Base-by-base conservation (phyloP, 2,797 vertebrate genomes). In the Champsocephalus gunnari region DNA sequence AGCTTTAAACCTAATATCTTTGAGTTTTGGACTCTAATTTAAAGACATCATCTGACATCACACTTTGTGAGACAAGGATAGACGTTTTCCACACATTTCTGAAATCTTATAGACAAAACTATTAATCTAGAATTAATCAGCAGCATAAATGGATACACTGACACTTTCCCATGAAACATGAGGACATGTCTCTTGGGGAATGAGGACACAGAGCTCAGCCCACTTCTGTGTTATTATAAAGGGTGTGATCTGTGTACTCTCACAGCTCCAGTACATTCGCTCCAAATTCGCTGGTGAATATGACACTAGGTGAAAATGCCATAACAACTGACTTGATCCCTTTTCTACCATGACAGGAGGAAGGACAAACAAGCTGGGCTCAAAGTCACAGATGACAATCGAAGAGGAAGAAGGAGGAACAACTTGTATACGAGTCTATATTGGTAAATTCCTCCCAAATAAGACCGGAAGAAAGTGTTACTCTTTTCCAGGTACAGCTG, bases 211-310 rank as follows among this genome's bases (percentile, higher is more conserved):
- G 19, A 71, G 69, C 58, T 63, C 62, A 51, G 71, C 73, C 75
- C 77, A 53, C 60, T 66, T 76, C 71, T 70, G 61, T 88, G 84
- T 90, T 89, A 70, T 82, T 82, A 32, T 74, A 72, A 50, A 84
- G 82, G 86, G 86, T 71, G 87, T 79, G 77, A 84, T 73, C 48
- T 32, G 38, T 75, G 80, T 19, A 24, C 44, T 59, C 58, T 38
- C 3, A 1, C 9, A 14, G 58, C 55, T 67, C 4, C 17, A 41
- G 32, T 53, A 2, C 55, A 49, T 58, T 45, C 48, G 19, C 57
- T 55, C 45, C 28, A 9, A 44, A 60, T 51, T 28, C 5, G 21
- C 34, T 21, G 34, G 24, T 65, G 56, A 54, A 74, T 41, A 43
- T 21, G 66, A 73, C 11, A 54, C 28, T 2, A 7, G 38, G 47